A percentile compares a stretch with the other conserved stretches of the same genome.
These are phyloP conservation scores for Bombus superbus DNA, from an alignment of 1,140 invertebrate genomes.

Conservation along the genomic window DNA sequence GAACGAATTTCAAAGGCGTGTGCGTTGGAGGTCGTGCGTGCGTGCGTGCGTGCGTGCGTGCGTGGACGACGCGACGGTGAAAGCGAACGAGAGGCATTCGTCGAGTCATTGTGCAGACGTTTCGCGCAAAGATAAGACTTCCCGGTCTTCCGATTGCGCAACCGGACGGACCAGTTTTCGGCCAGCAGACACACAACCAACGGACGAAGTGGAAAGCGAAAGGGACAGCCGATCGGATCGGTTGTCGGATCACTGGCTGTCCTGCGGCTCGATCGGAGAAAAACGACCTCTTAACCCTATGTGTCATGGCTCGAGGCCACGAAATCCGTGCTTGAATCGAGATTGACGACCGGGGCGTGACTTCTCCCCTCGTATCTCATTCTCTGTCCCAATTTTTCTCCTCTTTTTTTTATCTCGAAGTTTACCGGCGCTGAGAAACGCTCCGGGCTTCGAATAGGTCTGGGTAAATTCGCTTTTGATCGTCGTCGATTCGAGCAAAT, in stretches of 20 bases:
- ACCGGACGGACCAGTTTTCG: constrained; percentile 75
- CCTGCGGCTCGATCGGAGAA: not conserved
- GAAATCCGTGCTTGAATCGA: constrained; percentile 2
- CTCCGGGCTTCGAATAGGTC: no score
- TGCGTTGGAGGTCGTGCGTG: not conserved
- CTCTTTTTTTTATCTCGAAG: not conserved
- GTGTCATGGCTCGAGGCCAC: not conserved
- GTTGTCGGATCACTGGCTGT: not conserved
- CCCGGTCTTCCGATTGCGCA: constrained; percentile 74
- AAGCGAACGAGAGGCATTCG: constrained; percentile 72
- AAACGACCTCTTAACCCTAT: constrained; percentile 28
- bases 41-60: constrained; percentile 3
- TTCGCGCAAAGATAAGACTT: constrained; percentile 73
- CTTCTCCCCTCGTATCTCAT: not conserved
- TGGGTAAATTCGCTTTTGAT: not conserved
- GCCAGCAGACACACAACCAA: constrained; percentile 21
- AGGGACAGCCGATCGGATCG: not conserved
- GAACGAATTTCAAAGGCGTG: constrained; percentile 10
- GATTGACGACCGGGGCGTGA: constrained; percentile 34
- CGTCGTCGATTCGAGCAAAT: not conserved
- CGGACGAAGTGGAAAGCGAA: constrained; percentile 36
- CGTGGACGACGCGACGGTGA: constrained; percentile 72
- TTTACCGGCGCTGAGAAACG: not conserved
- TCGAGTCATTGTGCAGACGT: constrained; percentile 73
- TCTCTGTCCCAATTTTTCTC: not conserved